These are phyloP conservation scores for Cactoblastis cactorum DNA, from an alignment of 2,888 invertebrate genomes.

Conservation along the genomic window DNA sequence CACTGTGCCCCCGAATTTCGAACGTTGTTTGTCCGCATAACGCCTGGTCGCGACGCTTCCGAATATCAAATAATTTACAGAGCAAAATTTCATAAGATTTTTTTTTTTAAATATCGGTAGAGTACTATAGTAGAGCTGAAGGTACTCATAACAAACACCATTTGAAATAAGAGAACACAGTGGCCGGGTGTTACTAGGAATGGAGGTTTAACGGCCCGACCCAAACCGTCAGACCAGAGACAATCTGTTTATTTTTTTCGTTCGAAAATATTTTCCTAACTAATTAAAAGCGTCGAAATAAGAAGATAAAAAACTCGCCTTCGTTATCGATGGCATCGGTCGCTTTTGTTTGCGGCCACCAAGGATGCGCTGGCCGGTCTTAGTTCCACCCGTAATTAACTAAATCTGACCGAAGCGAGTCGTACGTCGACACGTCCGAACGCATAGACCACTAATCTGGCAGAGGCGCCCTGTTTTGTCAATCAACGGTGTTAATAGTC, in stretches of 20 bases:
- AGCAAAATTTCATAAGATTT: too few species aligned
- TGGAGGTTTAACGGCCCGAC: too few species aligned
- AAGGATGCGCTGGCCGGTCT: constrained; percentile 45
- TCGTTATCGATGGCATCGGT: constrained; percentile 78
- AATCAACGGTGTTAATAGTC: constrained; percentile 6
- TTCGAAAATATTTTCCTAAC: constrained; percentile 79
- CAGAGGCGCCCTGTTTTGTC: constrained; percentile 12
- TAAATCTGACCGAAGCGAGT: constrained; percentile 54
- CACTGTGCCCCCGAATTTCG: too few species aligned
- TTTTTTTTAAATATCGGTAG: too few species aligned
- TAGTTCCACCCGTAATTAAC: constrained; percentile 71
- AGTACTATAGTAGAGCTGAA: too few species aligned
- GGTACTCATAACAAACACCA: too few species aligned
- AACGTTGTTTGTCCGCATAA: too few species aligned
- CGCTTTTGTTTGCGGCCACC: constrained; percentile 74
- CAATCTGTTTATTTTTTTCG: constrained; percentile 70
- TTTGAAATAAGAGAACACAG: too few species aligned
- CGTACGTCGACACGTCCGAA: constrained; percentile 14
- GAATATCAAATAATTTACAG: too few species aligned
- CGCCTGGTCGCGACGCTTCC: too few species aligned
- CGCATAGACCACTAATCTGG: constrained; percentile 14
- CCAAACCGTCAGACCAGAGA: constrained; percentile 69
- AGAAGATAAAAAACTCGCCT: constrained; percentile 71
- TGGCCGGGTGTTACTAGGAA: too few species aligned
- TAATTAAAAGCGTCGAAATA: constrained; percentile 79